phyloP scores from a whole-genome alignment of 2,888 invertebrate species.

The Cryptocephalus moraei region DNA sequence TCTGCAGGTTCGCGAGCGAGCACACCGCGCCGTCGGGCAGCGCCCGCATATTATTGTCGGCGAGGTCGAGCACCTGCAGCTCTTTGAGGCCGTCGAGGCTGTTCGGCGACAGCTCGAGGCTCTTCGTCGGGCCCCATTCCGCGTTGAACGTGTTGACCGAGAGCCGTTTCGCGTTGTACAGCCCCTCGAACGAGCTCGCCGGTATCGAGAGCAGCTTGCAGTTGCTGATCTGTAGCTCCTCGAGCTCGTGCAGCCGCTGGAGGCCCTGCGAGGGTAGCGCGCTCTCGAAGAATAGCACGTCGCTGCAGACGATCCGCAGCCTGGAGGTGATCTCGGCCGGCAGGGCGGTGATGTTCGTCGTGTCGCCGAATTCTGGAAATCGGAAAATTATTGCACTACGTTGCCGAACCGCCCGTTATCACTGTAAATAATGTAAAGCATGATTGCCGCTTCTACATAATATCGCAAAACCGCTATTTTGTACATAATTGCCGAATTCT shows the following conservation, averaged over 20 bases:
- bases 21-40: conserved; percentile 74
- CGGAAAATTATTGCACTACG: too few species aligned
- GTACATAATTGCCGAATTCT: too few species aligned
- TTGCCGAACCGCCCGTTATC: too few species aligned
- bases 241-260: conserved; percentile 59
- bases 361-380: conserved; percentile 62
- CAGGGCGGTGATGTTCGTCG: conserved; percentile 53
- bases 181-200: conserved; percentile 67
- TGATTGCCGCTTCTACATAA: too few species aligned
- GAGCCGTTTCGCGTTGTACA: conserved; percentile 67
- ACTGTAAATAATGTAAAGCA: too few species aligned
- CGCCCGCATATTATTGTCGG: conserved; percentile 73
- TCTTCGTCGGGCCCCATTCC: conserved; percentile 66
- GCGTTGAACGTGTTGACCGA: conserved; percentile 70
- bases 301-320: conserved; percentile 67
- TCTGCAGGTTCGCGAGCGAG: conserved; percentile 65
- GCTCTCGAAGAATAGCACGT: conserved; percentile 69
- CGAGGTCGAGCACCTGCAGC: conserved; percentile 67
- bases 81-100: conserved; percentile 70
- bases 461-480: too few species aligned
- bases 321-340: conserved; percentile 62
- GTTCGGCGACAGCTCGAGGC: conserved; percentile 60
- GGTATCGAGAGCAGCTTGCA: conserved; percentile 74
- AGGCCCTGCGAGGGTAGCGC: conserved; percentile 55
- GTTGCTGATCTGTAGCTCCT: conserved; percentile 63